phyloP scores from a whole-genome alignment of 2,888 invertebrate genomes.

The Apoda limacodes region DNA sequence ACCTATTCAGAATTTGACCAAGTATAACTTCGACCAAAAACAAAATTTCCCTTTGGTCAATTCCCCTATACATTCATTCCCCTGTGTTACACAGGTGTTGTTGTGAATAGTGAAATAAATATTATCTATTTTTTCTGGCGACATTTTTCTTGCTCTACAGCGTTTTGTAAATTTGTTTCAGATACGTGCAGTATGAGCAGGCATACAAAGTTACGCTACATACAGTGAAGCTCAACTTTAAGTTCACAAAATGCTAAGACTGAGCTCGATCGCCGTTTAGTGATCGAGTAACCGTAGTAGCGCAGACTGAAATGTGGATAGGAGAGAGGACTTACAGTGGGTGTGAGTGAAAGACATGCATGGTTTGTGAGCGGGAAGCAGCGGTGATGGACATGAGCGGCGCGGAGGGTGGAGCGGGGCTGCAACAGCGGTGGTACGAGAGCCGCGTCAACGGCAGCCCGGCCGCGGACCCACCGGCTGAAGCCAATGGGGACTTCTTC shows the following conservation, averaged over 20 bases:
- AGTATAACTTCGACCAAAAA: too few relatives aligned
- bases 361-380: constrained; percentile 63
- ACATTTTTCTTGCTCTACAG: too few relatives aligned
- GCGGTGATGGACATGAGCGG: constrained; percentile 67
- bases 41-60: too few relatives aligned
- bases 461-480: constrained; percentile 58
- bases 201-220: too few relatives aligned
- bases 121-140: too few relatives aligned
- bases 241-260: constrained; percentile 32
- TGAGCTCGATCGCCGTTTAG: constrained; percentile 28
- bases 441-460: constrained; percentile 67
- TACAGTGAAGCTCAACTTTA: too few relatives aligned
- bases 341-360: constrained; percentile 64
- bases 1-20: too few relatives aligned
- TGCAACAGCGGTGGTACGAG: constrained; percentile 70
- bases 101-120: too few relatives aligned
- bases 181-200: constrained; percentile 41
- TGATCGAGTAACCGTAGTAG: constrained; percentile 26
- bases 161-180: constrained; percentile 35
- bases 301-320: constrained; percentile 48
- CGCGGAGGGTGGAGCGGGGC: constrained; percentile 50
- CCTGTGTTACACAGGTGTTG: too few relatives aligned
- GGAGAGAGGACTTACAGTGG: constrained; percentile 57
- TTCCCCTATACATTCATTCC: too few relatives aligned
- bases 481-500: constrained; percentile 68